Percentiles rank a stretch among this genome's conserved stretches.
These are phyloP conservation scores for Acrocephalus arundinaceus DNA, from an alignment of 2,113 vertebrate genomes.

Conservation along the genomic window DNA sequence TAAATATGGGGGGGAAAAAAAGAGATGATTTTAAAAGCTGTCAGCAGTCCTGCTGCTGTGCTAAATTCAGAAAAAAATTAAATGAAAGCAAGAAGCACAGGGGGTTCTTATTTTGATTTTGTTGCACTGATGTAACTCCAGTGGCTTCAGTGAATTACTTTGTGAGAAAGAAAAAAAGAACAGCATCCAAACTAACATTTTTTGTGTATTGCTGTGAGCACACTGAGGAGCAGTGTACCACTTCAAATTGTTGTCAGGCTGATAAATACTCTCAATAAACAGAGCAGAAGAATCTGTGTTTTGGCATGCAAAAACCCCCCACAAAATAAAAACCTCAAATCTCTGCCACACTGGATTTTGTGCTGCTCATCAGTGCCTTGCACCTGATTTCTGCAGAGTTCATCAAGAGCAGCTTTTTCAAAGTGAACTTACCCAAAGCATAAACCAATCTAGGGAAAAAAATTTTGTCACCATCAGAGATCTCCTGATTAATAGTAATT, in stretches of 20 bases:
- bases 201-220: neutral
- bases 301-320: neutral
- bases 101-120: neutral
- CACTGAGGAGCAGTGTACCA: neutral
- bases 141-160: neutral
- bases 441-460: neutral
- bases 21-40: neutral
- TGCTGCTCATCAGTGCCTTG: neutral
- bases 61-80: neutral
- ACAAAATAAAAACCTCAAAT: neutral
- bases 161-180: neutral
- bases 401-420: neutral
- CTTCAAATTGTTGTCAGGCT: neutral
- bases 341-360: neutral
- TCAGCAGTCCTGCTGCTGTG: neutral
- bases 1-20: fast-evolving
- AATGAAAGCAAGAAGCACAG: neutral
- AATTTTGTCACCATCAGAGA: neutral
- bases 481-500: neutral
- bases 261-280: neutral
- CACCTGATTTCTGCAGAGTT: neutral
- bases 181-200: neutral
- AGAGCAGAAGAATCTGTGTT: neutral
- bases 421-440: neutral
- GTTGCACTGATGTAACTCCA: neutral